Evolutionary conservation across 2,113 vertebrate species (phyloP).

Genomic region (Gymnobelideus leadbeateri): DNA sequence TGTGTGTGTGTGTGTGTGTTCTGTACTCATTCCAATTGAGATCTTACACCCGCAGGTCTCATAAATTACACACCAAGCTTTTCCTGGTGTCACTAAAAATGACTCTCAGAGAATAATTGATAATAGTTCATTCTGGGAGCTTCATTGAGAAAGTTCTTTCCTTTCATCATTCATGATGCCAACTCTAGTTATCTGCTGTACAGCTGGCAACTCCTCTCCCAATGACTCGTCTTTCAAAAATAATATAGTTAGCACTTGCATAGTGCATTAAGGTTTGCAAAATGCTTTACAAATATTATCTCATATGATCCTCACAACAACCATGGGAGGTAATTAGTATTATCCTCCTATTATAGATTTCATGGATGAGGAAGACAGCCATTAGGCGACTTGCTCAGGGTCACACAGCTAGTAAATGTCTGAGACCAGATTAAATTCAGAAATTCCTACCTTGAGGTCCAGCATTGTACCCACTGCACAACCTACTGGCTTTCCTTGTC

Average conservation of each 20-base stretch:
- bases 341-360: not conserved
- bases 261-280: not conserved
- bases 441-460: not conserved
- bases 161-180: not conserved
- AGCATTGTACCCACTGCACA: not conserved
- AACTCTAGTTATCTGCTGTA: not conserved
- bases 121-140: not conserved
- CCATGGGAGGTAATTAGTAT: not conserved
- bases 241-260: not conserved
- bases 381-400: not conserved
- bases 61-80: not conserved
- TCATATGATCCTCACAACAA: not conserved
- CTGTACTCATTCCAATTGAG: not conserved
- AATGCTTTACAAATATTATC: not conserved
- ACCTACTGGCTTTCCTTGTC: not conserved
- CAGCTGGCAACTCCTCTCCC: not conserved
- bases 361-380: not conserved
- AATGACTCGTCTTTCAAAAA: not conserved
- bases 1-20: too few species aligned
- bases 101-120: not conserved
- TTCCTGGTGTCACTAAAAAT: not conserved
- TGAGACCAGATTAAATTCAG: not conserved
- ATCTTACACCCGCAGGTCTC: not conserved
- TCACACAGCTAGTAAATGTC: not conserved
- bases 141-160: not conserved